A percentile compares a stretch with the other conserved stretches of the same genome.
Evolutionary conservation across 2,797 vertebrate species (phyloP).

Genomic region (Cirrhinus mrigala): DNA sequence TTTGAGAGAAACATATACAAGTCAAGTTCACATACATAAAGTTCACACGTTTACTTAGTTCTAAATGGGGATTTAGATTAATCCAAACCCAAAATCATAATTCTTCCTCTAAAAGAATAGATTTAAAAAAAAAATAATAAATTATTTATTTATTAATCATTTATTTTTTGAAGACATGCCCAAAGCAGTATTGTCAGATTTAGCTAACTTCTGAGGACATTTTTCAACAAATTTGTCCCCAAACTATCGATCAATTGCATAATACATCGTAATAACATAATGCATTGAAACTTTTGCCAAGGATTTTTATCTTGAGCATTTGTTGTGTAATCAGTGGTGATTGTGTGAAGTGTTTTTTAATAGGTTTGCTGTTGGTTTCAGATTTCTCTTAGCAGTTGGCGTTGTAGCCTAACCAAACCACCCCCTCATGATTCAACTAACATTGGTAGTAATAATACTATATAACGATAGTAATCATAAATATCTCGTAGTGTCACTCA

Average conservation of each 20-base stretch:
- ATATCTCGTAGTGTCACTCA: neutral
- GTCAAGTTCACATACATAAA: conserved; percentile 49
- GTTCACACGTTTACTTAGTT: neutral
- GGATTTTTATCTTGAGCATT: neutral
- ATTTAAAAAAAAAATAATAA: neutral
- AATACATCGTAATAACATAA: neutral
- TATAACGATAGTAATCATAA: neutral
- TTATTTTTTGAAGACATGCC: neutral
- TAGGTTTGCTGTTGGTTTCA: neutral
- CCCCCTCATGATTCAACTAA: neutral
- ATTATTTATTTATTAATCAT: neutral
- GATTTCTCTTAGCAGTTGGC: neutral
- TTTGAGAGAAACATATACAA: neutral
- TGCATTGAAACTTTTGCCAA: conserved; percentile 21
- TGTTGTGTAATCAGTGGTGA: conserved; percentile 24
- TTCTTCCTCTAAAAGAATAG: neutral
- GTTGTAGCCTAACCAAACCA: conserved; percentile 60
- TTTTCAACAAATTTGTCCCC: neutral
- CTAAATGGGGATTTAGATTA: neutral
- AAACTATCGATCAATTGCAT: neutral
- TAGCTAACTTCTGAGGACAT: neutral
- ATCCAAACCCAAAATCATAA: neutral
- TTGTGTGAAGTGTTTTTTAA: conserved; percentile 45
- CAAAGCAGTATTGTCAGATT: neutral
- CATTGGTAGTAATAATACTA: too few species aligned